phyloP scores from a whole-genome alignment of 1,140 invertebrate genomes.

The Camponotus vicinus region DNA sequence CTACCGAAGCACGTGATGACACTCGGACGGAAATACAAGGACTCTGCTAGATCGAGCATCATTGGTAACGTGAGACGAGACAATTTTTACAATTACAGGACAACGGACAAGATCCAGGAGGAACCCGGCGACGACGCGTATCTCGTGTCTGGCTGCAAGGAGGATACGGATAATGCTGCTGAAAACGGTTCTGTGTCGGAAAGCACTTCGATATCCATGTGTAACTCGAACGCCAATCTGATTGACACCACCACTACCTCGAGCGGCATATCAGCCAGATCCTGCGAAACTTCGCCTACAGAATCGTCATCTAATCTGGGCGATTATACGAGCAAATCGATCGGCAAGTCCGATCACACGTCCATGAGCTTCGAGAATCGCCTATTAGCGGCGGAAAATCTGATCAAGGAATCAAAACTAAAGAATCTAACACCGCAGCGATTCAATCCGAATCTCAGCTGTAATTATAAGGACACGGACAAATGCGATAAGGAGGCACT shows the following conservation, averaged over 20 bases:
- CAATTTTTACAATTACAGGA: slow-evolving; percentile 69
- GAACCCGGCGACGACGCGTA: slow-evolving; percentile 67
- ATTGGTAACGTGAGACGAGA: slow-evolving; percentile 68
- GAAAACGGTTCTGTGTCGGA: slow-evolving; percentile 70
- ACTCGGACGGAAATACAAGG: slow-evolving; percentile 74
- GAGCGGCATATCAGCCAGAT: slow-evolving; percentile 74
- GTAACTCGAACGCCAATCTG: slow-evolving; percentile 71
- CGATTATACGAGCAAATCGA: slow-evolving; percentile 69
- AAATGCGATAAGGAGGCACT: slow-evolving; percentile 80
- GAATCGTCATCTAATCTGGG: slow-evolving; percentile 78
- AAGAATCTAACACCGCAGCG: slow-evolving; percentile 75
- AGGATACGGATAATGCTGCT: slow-evolving; percentile 10
- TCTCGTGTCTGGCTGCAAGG: background rate
- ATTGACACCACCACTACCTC: slow-evolving; percentile 68
- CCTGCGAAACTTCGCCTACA: slow-evolving; percentile 79
- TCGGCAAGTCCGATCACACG: slow-evolving; percentile 63
- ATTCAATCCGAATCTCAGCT: slow-evolving; percentile 76
- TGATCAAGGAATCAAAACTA: slow-evolving; percentile 83
- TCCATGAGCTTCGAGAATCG: slow-evolving; percentile 78
- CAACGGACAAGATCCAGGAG: slow-evolving; percentile 82
- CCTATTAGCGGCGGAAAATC: slow-evolving; percentile 82
- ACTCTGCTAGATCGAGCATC: slow-evolving; percentile 44
- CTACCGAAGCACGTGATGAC: slow-evolving; percentile 75
- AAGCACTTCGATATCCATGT: slow-evolving; percentile 65
- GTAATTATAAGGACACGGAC: slow-evolving; percentile 79